phyloP scores from a whole-genome alignment of 2,797 vertebrate species.

The Orientallactaga sibirica region DNA sequence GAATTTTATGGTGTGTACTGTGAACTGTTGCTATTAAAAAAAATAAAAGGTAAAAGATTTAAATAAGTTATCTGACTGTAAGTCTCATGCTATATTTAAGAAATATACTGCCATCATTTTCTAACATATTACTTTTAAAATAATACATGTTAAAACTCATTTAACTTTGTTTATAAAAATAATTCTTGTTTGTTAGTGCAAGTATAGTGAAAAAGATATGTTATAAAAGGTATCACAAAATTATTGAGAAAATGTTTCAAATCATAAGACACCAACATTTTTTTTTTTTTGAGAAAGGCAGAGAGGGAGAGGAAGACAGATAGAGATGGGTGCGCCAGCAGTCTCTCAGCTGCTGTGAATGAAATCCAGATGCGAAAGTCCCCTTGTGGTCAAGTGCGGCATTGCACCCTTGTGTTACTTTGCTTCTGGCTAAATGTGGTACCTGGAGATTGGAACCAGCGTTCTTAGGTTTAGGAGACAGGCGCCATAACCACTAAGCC shows the following conservation, averaged over 20 bases:
- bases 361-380: no score
- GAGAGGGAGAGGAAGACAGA: no score
- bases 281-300: no score
- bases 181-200: background rate
- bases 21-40: background rate
- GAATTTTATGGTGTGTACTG: background rate
- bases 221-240: background rate
- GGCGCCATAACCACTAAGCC: no score
- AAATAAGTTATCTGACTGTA: background rate
- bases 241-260: conserved; percentile 37
- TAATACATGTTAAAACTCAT: background rate
- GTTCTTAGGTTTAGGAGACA: no score
- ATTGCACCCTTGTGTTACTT: no score
- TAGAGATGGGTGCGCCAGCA: no score
- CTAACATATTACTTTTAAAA: conserved; percentile 17
- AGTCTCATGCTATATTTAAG: background rate
- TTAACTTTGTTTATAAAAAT: conserved; percentile 8
- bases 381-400: no score
- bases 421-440: no score
- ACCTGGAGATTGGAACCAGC: no score
- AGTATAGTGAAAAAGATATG: conserved; percentile 14
- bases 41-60: background rate
- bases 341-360: no score
- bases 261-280: background rate
- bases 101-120: background rate